Conservation (phyloP, 1,140 invertebrate species). For the Drosophila punjabiensis region DNA sequence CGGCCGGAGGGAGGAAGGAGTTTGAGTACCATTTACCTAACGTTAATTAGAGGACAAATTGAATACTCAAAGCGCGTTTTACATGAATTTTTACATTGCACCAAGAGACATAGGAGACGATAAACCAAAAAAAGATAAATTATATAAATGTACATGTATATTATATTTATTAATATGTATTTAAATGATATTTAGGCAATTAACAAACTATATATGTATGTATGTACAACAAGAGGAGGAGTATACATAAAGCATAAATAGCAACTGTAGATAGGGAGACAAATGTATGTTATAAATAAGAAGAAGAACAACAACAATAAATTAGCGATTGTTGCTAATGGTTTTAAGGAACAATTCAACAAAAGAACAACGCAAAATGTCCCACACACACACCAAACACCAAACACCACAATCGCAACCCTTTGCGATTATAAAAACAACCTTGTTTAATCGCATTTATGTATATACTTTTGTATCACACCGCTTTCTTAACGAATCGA, state of each 20-base stretch:
- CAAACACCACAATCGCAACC: neutral
- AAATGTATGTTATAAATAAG: slow-evolving; percentile 61
- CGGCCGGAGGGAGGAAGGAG: neutral
- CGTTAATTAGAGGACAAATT: slow-evolving; percentile 62
- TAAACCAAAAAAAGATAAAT: slow-evolving; percentile 40
- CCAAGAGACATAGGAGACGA: slow-evolving; percentile 51
- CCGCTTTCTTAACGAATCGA: slow-evolving; percentile 2
- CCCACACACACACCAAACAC: slow-evolving; percentile 17
- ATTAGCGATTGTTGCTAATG: slow-evolving; percentile 57
- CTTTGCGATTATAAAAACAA: neutral
- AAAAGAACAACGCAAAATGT: slow-evolving; percentile 64
- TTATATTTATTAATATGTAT: slow-evolving; percentile 59
- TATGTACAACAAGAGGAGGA: slow-evolving; percentile 45
- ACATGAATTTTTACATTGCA: slow-evolving; percentile 82
- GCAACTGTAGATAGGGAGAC: slow-evolving; percentile 78
- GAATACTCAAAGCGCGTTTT: slow-evolving; percentile 73
- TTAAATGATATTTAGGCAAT: slow-evolving; percentile 60
- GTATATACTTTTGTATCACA: slow-evolving; percentile 36
- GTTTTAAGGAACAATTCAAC: slow-evolving; percentile 68
- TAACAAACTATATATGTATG: slow-evolving; percentile 39
- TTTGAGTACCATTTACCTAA: slow-evolving; percentile 48
- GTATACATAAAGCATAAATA: slow-evolving; percentile 45
- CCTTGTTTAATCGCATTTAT: slow-evolving; percentile 22
- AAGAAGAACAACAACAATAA: slow-evolving; percentile 45
- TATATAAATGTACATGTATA: slow-evolving; percentile 57